These are phyloP conservation scores for Gerris buenoi DNA, from an alignment of 1,140 invertebrate species.

Conservation along the genomic window DNA sequence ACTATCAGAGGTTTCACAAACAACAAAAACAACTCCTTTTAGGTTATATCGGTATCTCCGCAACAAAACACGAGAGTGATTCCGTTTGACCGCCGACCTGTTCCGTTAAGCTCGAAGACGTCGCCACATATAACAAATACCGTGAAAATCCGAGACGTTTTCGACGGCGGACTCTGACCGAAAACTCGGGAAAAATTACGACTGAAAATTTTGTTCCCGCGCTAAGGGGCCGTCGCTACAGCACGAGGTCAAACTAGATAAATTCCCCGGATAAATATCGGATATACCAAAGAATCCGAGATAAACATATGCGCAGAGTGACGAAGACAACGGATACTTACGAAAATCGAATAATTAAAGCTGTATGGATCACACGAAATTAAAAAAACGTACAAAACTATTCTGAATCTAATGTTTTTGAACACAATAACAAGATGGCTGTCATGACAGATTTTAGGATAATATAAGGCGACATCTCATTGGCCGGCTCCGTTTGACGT, in stretches of 20 bases:
- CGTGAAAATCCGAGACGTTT: no score
- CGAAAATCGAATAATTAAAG: neutral
- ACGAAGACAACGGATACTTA: neutral
- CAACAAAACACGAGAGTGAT: no score
- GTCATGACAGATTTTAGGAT: neutral
- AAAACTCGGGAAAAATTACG: neutral
- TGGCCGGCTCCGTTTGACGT: no score
- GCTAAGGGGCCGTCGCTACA: neutral
- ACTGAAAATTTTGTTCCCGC: neutral
- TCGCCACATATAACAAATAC: no score
- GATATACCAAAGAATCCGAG: no score
- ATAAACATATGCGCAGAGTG: no score
- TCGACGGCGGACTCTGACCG: no score
- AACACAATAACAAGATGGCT: constrained; percentile 23
- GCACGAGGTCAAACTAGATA: constrained; percentile 12
- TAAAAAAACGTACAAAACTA: constrained; percentile 17
- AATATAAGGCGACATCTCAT: neutral
- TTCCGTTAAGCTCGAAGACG: no score
- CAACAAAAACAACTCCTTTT: neutral
- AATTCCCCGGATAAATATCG: no score
- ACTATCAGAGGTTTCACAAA: neutral
- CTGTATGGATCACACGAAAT: neutral
- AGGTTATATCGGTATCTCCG: neutral
- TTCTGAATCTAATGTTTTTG: constrained; percentile 18
- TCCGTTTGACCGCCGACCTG: no score